Evolutionary conservation across 2,888 invertebrate genomes (phyloP).

Genomic region (Tridacna crocea): DNA sequence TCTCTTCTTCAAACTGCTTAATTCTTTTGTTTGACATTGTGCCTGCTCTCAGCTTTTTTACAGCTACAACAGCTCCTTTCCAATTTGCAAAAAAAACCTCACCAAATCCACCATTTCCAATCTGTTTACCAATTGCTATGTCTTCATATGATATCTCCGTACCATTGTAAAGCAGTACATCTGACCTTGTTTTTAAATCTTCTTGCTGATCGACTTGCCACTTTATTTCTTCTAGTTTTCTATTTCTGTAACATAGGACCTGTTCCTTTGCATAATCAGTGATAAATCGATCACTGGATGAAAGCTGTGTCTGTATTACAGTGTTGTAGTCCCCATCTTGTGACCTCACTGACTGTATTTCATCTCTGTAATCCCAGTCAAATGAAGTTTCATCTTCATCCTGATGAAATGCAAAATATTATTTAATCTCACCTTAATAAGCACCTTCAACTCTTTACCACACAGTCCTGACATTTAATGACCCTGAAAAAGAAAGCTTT

Average conservation of each 20-base stretch:
- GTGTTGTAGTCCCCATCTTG: no score
- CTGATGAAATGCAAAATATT: not conserved
- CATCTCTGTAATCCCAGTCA: not conserved
- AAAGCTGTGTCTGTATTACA: not conserved
- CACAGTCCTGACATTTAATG: no score
- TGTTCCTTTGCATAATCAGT: not conserved
- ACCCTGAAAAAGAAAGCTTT: no score
- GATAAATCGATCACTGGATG: not conserved
- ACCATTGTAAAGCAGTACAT: conserved; percentile 37
- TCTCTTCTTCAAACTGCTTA: conserved; percentile 50
- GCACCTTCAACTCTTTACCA: no score
- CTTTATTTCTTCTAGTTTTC: conserved; percentile 13
- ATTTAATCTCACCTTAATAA: no score
- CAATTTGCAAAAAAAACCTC: conserved; percentile 58
- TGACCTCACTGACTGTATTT: no score
- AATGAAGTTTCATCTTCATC: conserved; percentile 8
- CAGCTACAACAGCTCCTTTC: conserved; percentile 56
- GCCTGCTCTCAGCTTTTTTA: conserved; percentile 53
- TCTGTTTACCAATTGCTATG: conserved; percentile 43
- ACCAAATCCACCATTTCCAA: conserved; percentile 63
- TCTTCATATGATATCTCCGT: conserved; percentile 48
- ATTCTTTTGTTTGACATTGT: conserved; percentile 48
- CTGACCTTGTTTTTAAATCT: conserved; percentile 5
- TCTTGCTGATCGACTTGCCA: not conserved
- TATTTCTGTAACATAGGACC: not conserved